A percentile compares a stretch with the other conserved stretches of the same genome.
Conservation (phyloP, 2,888 invertebrate species). For the Labia minor region DNA sequence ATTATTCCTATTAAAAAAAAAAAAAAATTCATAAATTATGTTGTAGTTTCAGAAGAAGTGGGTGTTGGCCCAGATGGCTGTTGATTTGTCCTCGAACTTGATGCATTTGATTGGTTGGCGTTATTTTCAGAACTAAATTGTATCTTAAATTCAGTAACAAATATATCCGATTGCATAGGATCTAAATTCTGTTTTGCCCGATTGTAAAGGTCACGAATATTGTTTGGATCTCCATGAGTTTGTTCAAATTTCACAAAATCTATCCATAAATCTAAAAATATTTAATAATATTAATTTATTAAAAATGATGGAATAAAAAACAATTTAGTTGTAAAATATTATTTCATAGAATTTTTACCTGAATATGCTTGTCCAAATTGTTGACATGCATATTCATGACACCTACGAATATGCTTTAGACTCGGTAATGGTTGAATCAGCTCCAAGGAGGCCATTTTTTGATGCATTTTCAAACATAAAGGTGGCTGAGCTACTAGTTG, state of each 20-base stretch:
- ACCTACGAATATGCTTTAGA: constrained; percentile 44
- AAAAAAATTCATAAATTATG: too few species aligned
- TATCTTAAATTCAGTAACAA: constrained; percentile 41
- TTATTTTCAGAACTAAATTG: constrained; percentile 32
- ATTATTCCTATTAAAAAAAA: too few species aligned
- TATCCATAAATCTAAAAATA: constrained; percentile 51
- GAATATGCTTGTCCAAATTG: constrained; percentile 55
- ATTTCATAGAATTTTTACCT: constrained; percentile 25
- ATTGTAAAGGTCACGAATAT: constrained; percentile 45
- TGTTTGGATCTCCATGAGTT: constrained; percentile 46
- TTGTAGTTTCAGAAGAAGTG: too few species aligned
- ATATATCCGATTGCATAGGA: constrained; percentile 42
- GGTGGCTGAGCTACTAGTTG: constrained; percentile 48
- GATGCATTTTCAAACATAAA: constrained; percentile 48
- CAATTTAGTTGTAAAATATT: not conserved
- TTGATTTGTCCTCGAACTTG: not conserved
- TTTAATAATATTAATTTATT: not conserved
- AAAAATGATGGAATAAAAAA: not conserved
- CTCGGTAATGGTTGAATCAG: constrained; percentile 38
- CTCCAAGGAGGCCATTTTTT: constrained; percentile 47
- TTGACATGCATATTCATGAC: constrained; percentile 49
- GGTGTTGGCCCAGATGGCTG: too few species aligned
- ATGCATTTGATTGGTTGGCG: not conserved
- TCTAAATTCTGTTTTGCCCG: constrained; percentile 51
- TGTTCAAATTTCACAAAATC: constrained; percentile 61